These are phyloP conservation scores for Salticus scenicus DNA, from an alignment of 2,888 invertebrate genomes.

Conservation along the genomic window DNA sequence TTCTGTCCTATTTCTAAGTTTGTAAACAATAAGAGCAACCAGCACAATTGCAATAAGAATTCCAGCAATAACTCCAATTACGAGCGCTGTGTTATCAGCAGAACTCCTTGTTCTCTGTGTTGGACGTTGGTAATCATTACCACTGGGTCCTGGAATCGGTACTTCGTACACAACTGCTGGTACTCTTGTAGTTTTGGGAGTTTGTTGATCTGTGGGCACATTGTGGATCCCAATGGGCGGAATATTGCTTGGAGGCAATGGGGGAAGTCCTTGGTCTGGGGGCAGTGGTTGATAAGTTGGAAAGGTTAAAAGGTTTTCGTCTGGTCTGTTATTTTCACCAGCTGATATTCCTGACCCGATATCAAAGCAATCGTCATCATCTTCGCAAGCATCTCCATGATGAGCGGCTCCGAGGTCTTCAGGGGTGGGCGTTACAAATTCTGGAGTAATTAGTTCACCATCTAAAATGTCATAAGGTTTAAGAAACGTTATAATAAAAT, in stretches of 20 bases:
- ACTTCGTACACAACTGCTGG: constrained; percentile 64
- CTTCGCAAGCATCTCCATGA: constrained; percentile 36
- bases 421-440: constrained; percentile 58
- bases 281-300: constrained; percentile 23
- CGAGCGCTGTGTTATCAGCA: constrained; percentile 68
- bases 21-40: constrained; percentile 72
- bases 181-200: constrained; percentile 50
- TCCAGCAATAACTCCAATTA: constrained; percentile 90
- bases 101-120: constrained; percentile 61
- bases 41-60: constrained; percentile 86
- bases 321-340: constrained; percentile 34
- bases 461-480: constrained; percentile 2
- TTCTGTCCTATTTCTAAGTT: constrained; percentile 73
- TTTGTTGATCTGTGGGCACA: background rate
- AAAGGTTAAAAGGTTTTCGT: constrained; percentile 40
- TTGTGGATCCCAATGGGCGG: background rate
- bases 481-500: too few species aligned
- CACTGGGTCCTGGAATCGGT: constrained; percentile 56
- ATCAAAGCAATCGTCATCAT: constrained; percentile 63
- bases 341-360: constrained; percentile 65
- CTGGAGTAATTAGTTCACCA: constrained; percentile 66
- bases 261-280: constrained; percentile 11
- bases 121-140: constrained; percentile 53
- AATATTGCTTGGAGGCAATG: constrained; percentile 18
- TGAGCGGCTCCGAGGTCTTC: constrained; percentile 16